These are phyloP conservation scores for Psylliodes chrysocephalus DNA, from an alignment of 2,888 invertebrate species.

Conservation along the genomic window DNA sequence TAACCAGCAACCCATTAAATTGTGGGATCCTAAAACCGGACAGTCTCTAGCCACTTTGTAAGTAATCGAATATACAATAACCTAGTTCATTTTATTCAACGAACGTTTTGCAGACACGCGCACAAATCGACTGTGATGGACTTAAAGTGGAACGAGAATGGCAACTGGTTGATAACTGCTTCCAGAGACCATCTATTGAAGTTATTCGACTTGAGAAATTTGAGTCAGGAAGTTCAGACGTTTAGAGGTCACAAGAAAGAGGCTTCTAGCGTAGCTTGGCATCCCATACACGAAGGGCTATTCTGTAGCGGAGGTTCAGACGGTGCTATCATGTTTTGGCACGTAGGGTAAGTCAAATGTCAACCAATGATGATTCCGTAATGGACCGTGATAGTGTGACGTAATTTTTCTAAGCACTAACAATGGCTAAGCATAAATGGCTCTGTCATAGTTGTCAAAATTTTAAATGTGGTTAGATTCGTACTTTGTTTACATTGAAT, in stretches of 20 bases:
- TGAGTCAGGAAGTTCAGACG: slow-evolving; percentile 94
- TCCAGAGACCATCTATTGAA: slow-evolving; percentile 97
- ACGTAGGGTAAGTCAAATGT: slow-evolving; percentile 92
- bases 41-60: slow-evolving; percentile 93
- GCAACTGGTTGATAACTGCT: slow-evolving; percentile 99
- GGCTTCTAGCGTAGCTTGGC: slow-evolving; percentile 97
- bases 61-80: no score
- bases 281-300: slow-evolving; percentile 96
- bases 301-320: slow-evolving; percentile 99
- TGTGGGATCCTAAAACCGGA: slow-evolving; percentile 99
- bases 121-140: slow-evolving; percentile 99
- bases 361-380: no score
- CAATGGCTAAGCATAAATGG: no score
- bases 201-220: slow-evolving; percentile 95
- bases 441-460: no score
- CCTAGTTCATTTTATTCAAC: slow-evolving; percentile 75
- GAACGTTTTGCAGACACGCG: slow-evolving; percentile 91
- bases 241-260: slow-evolving; percentile 99
- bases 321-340: slow-evolving; percentile 98
- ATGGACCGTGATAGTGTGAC: no score
- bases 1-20: slow-evolving; percentile 98
- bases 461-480: no score
- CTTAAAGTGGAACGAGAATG: slow-evolving; percentile 98
- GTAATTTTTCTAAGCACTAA: no score
- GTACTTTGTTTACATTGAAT: no score